phyloP scores from a whole-genome alignment of 1,140 invertebrate species.

The Littorina saxatilis region DNA sequence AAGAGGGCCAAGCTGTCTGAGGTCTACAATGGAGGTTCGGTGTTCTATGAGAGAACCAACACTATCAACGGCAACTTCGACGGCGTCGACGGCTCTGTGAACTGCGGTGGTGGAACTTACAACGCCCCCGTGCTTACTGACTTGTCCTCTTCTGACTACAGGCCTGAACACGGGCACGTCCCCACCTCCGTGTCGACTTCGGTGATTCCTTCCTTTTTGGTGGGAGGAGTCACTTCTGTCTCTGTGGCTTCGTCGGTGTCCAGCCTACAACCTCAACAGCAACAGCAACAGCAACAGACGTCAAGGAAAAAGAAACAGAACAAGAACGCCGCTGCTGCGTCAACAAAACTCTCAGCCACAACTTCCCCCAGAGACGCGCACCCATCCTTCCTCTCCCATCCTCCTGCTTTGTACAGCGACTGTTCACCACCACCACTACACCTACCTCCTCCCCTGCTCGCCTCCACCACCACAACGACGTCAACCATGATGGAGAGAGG shows the following conservation, averaged over 20 bases:
- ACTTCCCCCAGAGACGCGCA: not conserved
- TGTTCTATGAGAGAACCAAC: not conserved
- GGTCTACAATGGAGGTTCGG: not conserved
- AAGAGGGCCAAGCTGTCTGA: slow-evolving; percentile 2
- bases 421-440: not conserved
- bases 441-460: not conserved
- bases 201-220: not conserved
- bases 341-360: not conserved
- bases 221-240: no score
- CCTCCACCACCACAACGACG: not conserved
- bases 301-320: not conserved
- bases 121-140: not conserved
- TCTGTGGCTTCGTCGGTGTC: not conserved
- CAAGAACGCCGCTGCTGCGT: not conserved
- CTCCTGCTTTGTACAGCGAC: not conserved
- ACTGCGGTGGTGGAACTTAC: not conserved
- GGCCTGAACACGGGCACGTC: not conserved
- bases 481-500: not conserved
- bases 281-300: not conserved
- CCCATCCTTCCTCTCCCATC: not conserved
- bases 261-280: not conserved
- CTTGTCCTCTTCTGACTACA: not conserved
- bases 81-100: not conserved
- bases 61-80: no score
- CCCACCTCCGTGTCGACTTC: no score